Percentiles rank a stretch among this genome's conserved stretches.
These are phyloP conservation scores for Torymus aiolomorphi DNA, from an alignment of 2,888 invertebrate genomes.

Conservation along the genomic window DNA sequence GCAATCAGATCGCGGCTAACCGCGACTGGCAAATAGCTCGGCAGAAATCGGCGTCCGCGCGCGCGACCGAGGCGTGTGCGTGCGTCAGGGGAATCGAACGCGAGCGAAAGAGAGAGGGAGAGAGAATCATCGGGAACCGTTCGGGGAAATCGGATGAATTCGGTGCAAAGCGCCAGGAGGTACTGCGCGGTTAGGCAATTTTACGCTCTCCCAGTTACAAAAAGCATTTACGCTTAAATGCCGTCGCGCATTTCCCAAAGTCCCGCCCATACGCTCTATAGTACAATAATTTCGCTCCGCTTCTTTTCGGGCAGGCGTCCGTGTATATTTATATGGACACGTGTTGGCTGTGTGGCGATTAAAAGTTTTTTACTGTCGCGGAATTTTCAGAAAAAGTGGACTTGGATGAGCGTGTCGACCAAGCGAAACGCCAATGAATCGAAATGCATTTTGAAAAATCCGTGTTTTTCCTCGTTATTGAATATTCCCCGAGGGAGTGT, in stretches of 20 bases:
- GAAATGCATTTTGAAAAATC: too few species aligned
- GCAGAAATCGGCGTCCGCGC: constrained; percentile 67
- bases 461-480: too few species aligned
- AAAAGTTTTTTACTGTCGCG: too few species aligned
- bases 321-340: too few species aligned
- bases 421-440: too few species aligned
- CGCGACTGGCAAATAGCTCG: constrained; percentile 70
- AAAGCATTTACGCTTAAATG: constrained; percentile 75
- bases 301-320: not conserved
- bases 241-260: constrained; percentile 66
- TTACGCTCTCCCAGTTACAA: constrained; percentile 75
- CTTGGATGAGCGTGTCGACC: too few species aligned
- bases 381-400: too few species aligned
- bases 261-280: constrained; percentile 47
- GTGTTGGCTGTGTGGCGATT: too few species aligned
- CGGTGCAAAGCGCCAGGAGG: constrained; percentile 68
- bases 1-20: constrained; percentile 71
- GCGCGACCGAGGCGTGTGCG: constrained; percentile 29
- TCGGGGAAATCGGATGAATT: constrained; percentile 65
- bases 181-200: constrained; percentile 74
- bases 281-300: constrained; percentile 29
- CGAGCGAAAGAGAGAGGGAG: constrained; percentile 41
- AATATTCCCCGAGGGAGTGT: too few species aligned
- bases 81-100: constrained; percentile 36
- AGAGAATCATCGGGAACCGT: constrained; percentile 21